Evolutionary conservation across 2,888 invertebrate species (phyloP).

Genomic region (Limnephilus marmoratus): DNA sequence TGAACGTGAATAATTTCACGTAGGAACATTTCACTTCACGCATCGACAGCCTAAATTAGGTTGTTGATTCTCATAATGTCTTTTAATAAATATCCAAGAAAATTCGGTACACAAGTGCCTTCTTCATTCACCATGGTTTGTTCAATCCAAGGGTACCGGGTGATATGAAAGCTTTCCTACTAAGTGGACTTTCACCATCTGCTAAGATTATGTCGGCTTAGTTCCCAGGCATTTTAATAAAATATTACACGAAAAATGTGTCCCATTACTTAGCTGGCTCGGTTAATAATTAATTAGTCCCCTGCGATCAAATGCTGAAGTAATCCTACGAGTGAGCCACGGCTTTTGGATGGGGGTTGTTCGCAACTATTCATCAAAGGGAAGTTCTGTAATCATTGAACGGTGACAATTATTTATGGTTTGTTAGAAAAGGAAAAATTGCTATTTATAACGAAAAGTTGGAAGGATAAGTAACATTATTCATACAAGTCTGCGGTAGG

Average conservation of each 20-base stretch:
- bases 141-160: neutral
- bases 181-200: conserved; percentile 51
- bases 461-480: neutral
- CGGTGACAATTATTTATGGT: neutral
- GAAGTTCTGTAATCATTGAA: neutral
- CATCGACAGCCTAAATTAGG: no score
- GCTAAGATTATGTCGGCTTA: conserved; percentile 54
- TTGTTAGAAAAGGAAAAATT: neutral
- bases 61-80: neutral
- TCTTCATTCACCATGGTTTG: neutral
- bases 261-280: conserved; percentile 32
- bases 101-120: neutral
- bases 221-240: conserved; percentile 53
- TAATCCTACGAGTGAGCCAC: conserved; percentile 21
- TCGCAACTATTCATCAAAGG: conserved; percentile 7
- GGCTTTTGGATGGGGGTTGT: neutral
- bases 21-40: no score
- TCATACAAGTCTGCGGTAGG: neutral
- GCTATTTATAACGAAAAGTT: neutral
- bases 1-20: no score
- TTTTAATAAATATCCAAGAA: neutral
- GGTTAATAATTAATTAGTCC: conserved; percentile 47
- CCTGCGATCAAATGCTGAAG: conserved; percentile 20
- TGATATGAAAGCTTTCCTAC: conserved; percentile 41
- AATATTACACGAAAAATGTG: conserved; percentile 42